A percentile compares a stretch with the other conserved stretches of the same genome.
Conservation (phyloP, 2,888 invertebrate species). For the Lypha dubia region DNA sequence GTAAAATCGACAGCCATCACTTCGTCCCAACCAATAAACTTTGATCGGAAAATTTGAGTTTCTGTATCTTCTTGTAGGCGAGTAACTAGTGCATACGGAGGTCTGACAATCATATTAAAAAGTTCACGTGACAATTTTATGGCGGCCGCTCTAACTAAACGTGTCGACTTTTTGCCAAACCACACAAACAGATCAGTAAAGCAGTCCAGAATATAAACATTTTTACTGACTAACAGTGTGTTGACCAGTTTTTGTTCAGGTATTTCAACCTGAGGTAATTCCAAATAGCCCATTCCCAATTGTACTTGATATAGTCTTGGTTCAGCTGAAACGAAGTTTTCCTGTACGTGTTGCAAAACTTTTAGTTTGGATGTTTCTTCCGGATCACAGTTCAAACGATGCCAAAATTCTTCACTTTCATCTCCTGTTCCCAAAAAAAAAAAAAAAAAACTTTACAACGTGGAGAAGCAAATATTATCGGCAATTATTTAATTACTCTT, state of each 20-base stretch:
- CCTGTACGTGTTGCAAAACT: conserved; percentile 81
- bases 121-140: conserved; percentile 98
- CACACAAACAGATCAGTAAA: conserved; percentile 97
- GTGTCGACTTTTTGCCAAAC: conserved; percentile 99
- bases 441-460: neutral
- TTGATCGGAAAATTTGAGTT: conserved; percentile 97
- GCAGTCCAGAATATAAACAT: conserved; percentile 98
- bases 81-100: conserved; percentile 93
- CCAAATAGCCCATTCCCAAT: conserved; percentile 98
- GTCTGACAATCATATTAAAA: conserved; percentile 96
- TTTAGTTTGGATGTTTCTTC: conserved; percentile 82
- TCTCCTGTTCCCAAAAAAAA: too few relatives aligned
- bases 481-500: neutral
- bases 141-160: conserved; percentile 97
- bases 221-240: conserved; percentile 92
- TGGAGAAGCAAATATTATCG: neutral
- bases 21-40: conserved; percentile 99
- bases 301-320: conserved; percentile 96
- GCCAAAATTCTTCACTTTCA: conserved; percentile 94
- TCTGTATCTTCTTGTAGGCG: conserved; percentile 96
- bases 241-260: conserved; percentile 90
- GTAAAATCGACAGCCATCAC: conserved; percentile 99
- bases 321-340: conserved; percentile 79
- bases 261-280: conserved; percentile 95
- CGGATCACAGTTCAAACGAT: conserved; percentile 85